Percentiles rank a stretch among this genome's conserved stretches.
Evolutionary conservation across 2,113 vertebrate species (phyloP).

Genomic region (Pteruthius melanotis): DNA sequence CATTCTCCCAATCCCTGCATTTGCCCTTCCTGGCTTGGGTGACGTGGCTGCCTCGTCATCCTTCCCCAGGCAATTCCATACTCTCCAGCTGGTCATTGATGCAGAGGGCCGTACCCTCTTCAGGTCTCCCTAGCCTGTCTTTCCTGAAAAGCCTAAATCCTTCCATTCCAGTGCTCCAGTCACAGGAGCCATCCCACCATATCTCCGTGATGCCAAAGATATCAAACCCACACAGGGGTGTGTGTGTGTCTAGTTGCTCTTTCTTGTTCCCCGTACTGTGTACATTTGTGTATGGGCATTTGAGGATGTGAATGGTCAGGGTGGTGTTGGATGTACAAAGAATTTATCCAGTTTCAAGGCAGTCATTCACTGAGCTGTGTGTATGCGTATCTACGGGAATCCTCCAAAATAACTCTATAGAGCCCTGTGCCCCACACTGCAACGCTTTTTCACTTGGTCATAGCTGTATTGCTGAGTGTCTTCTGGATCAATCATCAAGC

Average conservation of each 20-base stretch:
- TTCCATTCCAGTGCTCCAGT: neutral
- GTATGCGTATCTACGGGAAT: neutral
- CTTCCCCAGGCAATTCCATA: neutral
- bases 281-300: neutral
- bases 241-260: no score
- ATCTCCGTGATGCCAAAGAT: neutral
- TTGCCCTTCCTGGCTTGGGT: neutral
- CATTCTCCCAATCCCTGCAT: neutral
- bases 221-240: fast-evolving
- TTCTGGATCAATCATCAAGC: neutral
- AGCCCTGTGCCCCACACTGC: neutral
- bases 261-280: fast-evolving
- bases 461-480: neutral
- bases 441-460: neutral
- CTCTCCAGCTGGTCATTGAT: neutral
- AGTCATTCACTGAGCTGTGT: fast-evolving
- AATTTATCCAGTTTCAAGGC: neutral
- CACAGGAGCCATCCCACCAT: neutral
- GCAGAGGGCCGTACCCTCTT: no score
- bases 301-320: neutral
- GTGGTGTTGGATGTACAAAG: neutral
- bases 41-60: neutral
- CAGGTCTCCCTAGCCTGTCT: neutral
- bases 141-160: neutral
- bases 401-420: neutral